Percentiles rank a stretch among this genome's conserved stretches.
phyloP scores from a whole-genome alignment of 1,140 invertebrate genomes.

The Zaprionus ghesquierei region DNA sequence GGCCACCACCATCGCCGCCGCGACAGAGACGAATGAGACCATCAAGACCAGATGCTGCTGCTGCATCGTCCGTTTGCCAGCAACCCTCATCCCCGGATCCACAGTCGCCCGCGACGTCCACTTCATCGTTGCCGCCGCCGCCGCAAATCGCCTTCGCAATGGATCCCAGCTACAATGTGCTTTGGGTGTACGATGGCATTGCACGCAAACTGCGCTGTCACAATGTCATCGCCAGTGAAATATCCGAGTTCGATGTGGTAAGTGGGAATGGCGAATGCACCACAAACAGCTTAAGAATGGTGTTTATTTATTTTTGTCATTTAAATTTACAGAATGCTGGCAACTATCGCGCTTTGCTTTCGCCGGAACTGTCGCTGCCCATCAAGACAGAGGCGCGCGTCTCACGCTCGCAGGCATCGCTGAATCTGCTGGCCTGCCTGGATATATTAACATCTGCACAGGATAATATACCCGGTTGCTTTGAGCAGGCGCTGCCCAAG shows the following conservation, averaged over 20 bases:
- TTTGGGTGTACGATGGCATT: conserved; percentile 91
- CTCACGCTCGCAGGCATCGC: conserved; percentile 92
- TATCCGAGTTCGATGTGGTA: conserved; percentile 68
- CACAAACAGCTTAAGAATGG: background rate
- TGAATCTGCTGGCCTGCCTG: conserved; percentile 94
- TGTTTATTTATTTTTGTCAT: background rate
- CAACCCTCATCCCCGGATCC: conserved; percentile 39
- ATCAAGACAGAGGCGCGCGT: conserved; percentile 87
- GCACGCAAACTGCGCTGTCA: conserved; percentile 90
- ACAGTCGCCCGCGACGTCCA: conserved; percentile 24
- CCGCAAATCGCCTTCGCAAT: conserved; percentile 83
- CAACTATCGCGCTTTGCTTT: conserved; percentile 73
- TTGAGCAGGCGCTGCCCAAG: conserved; percentile 75
- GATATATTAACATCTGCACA: conserved; percentile 94
- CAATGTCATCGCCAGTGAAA: conserved; percentile 90
- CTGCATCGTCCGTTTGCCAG: background rate
- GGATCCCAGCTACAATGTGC: conserved; percentile 93
- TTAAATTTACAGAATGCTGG: conserved; percentile 56
- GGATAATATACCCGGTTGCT: conserved; percentile 85
- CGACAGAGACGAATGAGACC: conserved; percentile 23
- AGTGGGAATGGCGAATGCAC: background rate
- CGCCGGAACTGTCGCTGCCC: conserved; percentile 90
- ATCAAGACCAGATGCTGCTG: conserved; percentile 21
- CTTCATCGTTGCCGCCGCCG: conserved; percentile 30
- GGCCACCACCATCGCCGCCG: conserved; percentile 1